These are phyloP conservation scores for Cephus cinctus DNA, from an alignment of 1,140 invertebrate species.

Conservation along the genomic window DNA sequence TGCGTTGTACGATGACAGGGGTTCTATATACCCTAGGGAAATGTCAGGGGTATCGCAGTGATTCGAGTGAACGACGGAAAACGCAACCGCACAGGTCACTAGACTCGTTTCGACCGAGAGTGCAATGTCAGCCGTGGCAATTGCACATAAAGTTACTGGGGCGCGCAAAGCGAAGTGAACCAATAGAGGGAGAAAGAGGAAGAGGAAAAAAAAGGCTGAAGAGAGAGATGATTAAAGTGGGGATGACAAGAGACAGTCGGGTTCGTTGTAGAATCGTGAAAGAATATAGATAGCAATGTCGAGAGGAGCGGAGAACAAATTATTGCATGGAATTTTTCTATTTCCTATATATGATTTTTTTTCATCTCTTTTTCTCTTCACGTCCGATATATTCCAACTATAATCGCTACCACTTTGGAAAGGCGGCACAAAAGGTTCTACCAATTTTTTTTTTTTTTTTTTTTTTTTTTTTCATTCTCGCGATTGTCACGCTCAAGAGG, in stretches of 20 bases:
- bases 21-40: too few species aligned
- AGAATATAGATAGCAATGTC: too few species aligned
- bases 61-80: too few species aligned
- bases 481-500: too few species aligned
- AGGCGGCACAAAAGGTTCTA: not conserved
- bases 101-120: too few species aligned
- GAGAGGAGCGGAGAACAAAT: too few species aligned
- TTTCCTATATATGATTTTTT: not conserved
- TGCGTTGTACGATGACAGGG: too few species aligned
- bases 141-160: not conserved
- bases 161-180: too few species aligned
- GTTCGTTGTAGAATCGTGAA: too few species aligned
- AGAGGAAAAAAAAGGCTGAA: constrained; percentile 12
- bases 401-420: not conserved
- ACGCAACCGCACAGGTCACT: too few species aligned
- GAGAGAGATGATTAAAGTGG: constrained; percentile 28
- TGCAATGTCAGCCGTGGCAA: not conserved
- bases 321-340: not conserved
- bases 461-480: too few species aligned
- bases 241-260: not conserved
- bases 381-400: not conserved
- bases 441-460: not conserved
- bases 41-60: too few species aligned
- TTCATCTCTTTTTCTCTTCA: not conserved
- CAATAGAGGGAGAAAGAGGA: constrained; percentile 7